Evolutionary conservation across 2,888 invertebrate species (phyloP), one percentile per base, ranked within the genome.

Genomic region (Platerodrilus igneus): DNA sequence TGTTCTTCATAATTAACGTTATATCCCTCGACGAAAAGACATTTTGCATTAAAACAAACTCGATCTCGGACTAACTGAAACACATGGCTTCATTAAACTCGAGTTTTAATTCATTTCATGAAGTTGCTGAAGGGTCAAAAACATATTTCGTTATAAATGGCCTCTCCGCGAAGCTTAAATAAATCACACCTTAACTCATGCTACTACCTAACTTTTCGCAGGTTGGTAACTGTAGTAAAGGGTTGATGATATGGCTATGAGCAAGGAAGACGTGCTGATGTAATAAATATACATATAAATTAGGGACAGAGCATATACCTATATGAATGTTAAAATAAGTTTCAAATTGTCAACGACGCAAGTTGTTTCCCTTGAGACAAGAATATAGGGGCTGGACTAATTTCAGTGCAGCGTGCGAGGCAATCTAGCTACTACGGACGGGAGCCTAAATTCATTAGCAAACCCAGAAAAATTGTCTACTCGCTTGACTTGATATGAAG

Each of bases 1-100:
- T 76, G 77, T 77, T 73, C 71, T 75, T 74, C 70, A 66, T 77
- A 78, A 77, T 77, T 77, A 78, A 77, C 74, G 68, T 33, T 39
- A 69, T 57, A 60, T 52, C 67, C 76, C 77, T 75, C 71, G 57
- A 57, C 53, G 52, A 52, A 58, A 56, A 56, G 55, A 56, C 53
- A 56, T 53, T 53, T 47, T 48, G 47, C 57, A 58, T 60, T 54
- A 48, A 46, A 53, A 50, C 48, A 52, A 48, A 40, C 51, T 45
- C 47, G 47, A 52, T 50, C 48, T 48, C 47, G 50, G 27, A 32
- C 41, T 48, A 63, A 63, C 62, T 60, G 53, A 59, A 63, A 64
- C 60, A 59, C 59, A 64, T 61, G 56, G 60, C 60, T 61, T 61
- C 58, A 63, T 63, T 62, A 56, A 58, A 55, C 52, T 59, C 58